A percentile compares a stretch with the other conserved stretches of the same genome.
Evolutionary conservation across 2,888 invertebrate species (phyloP).

Genomic region (Acronicta alni): DNA sequence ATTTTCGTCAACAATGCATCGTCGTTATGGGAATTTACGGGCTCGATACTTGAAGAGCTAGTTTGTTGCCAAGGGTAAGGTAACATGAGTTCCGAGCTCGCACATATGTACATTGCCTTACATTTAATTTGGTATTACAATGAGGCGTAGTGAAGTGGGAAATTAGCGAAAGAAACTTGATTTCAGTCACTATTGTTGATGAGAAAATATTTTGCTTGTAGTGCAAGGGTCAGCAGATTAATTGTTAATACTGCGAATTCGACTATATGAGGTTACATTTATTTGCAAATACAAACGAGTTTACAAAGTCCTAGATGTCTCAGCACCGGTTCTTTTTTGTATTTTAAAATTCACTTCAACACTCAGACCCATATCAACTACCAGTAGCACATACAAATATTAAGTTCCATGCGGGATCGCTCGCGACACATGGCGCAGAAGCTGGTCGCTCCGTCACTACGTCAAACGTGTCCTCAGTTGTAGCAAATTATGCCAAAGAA

Average conservation of each 20-base stretch:
- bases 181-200: slow-evolving; percentile 57
- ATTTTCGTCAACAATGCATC: slow-evolving; percentile 85
- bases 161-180: slow-evolving; percentile 69
- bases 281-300: slow-evolving; percentile 35
- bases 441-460: too few relatives aligned
- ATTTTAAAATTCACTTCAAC: slow-evolving; percentile 4
- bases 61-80: slow-evolving; percentile 68
- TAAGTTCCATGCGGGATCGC: too few relatives aligned
- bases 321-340: too few relatives aligned
- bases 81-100: slow-evolving; percentile 60
- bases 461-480: slow-evolving; percentile 1
- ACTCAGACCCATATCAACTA: too few relatives aligned
- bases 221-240: slow-evolving; percentile 56
- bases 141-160: slow-evolving; percentile 71
- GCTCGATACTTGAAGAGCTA: slow-evolving; percentile 65
- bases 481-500: neutral
- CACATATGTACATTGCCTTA: slow-evolving; percentile 58
- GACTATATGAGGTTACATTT: slow-evolving; percentile 27
- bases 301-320: slow-evolving; percentile 12
- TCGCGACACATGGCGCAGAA: too few relatives aligned
- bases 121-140: slow-evolving; percentile 66
- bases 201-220: slow-evolving; percentile 68
- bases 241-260: slow-evolving; percentile 28
- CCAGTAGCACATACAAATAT: too few relatives aligned
- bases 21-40: slow-evolving; percentile 82